These are phyloP conservation scores for Noctua comes DNA, from an alignment of 2,888 invertebrate genomes.

Conservation along the genomic window DNA sequence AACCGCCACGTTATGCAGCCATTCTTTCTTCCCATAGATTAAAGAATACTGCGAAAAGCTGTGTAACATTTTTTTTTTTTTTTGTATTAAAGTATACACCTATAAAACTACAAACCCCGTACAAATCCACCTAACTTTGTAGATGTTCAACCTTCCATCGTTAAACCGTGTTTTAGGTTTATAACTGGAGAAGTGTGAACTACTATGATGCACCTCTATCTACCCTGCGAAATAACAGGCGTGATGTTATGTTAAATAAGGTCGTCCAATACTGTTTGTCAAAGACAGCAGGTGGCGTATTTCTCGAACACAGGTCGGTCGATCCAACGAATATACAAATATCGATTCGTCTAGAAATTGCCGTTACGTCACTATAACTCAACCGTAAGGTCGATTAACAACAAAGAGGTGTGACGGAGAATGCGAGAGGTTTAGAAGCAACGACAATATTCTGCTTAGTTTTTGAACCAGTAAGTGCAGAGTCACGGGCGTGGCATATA, in stretches of 20 bases:
- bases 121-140: background rate
- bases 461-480: background rate
- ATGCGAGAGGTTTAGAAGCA: background rate
- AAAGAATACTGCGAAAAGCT: background rate
- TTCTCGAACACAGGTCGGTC: background rate
- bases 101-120: background rate
- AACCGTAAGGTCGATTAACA: conserved; percentile 5
- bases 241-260: background rate
- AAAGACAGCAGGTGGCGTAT: background rate
- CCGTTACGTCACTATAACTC: conserved; percentile 19
- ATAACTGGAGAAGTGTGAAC: background rate
- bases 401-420: background rate
- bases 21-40: background rate
- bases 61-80: background rate
- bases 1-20: background rate
- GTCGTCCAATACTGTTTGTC: background rate
- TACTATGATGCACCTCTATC: background rate
- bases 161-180: background rate
- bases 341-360: conserved; percentile 42
- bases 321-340: conserved; percentile 11
- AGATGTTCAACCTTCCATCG: background rate
- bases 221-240: background rate
- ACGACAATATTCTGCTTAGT: background rate
- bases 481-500: background rate
- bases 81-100: no score